Conservation (phyloP, 92 coral and sea anemone species). For the Bergia sp. region DNA sequence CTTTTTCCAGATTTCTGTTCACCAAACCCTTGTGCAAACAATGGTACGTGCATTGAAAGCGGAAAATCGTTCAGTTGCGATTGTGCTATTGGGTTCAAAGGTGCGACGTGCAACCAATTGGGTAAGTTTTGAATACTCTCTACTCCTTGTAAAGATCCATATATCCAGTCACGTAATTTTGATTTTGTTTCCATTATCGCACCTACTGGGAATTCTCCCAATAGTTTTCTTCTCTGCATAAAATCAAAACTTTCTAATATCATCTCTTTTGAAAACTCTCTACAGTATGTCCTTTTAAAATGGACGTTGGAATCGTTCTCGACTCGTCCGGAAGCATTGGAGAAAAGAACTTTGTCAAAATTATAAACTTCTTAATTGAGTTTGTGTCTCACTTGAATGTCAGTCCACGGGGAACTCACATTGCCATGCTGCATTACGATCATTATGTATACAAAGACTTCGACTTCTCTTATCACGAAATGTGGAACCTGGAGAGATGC, state of each 20-base stretch:
- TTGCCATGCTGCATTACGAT: conserved; percentile 36
- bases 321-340: conserved; percentile 39
- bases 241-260: too few species aligned
- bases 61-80: not conserved
- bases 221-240: too few species aligned
- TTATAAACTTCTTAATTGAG: not conserved
- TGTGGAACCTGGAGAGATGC: conserved; percentile 5
- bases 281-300: conserved; percentile 21
- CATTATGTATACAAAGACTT: conserved; percentile 17
- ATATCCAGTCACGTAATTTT: too few species aligned
- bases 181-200: too few species aligned
- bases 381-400: conserved; percentile 26
- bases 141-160: too few species aligned
- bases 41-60: not conserved
- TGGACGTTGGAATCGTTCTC: conserved; percentile 41
- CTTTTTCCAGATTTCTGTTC: conserved; percentile 19
- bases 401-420: not conserved
- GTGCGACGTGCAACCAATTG: not conserved
- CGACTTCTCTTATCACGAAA: not conserved
- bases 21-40: conserved; percentile 28
- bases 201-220: too few species aligned
- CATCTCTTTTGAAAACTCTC: not conserved
- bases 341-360: conserved; percentile 6
- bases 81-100: conserved; percentile 11
- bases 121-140: not conserved